Evolutionary conservation across 2,113 vertebrate genomes (phyloP).

Genomic region (Macroglossus sobrinus): DNA sequence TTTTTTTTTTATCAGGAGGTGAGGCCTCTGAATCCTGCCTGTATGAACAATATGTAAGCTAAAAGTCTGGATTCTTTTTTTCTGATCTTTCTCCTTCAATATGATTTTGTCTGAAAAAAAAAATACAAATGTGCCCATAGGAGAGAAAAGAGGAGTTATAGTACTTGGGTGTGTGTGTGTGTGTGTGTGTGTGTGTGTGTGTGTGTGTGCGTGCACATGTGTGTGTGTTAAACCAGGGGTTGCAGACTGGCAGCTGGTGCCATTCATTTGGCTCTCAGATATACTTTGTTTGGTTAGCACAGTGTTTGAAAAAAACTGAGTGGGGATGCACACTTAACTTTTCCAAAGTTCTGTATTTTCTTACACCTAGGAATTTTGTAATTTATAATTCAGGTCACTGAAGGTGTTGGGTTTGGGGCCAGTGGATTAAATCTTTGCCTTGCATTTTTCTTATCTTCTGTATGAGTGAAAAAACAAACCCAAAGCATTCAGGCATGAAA

Average conservation of each 20-base stretch:
- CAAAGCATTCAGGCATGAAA: not conserved
- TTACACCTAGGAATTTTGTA: not conserved
- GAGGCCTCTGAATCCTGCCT: not conserved
- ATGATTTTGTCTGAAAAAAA: not conserved
- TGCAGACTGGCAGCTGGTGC: not conserved
- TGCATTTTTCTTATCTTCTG: not conserved
- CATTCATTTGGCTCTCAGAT: not conserved
- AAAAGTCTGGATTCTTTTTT: not conserved
- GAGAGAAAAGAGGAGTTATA: not conserved
- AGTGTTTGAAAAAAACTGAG: not conserved
- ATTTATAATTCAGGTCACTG: not conserved
- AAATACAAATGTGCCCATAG: not conserved
- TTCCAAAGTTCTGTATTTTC: not conserved
- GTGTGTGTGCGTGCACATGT: rapidly evolving
- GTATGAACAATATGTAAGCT: not conserved
- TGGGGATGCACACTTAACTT: not conserved
- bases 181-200: not conserved
- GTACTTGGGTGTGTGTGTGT: not conserved
- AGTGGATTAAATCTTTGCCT: not conserved
- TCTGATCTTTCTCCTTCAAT: not conserved
- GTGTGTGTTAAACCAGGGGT: rapidly evolving
- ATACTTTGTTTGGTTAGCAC: not conserved
- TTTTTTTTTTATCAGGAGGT: not conserved
- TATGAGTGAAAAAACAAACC: not conserved
- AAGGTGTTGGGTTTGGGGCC: not conserved